Evolutionary conservation across 2,113 vertebrate species (phyloP).

Genomic region (Sylvia atricapilla): DNA sequence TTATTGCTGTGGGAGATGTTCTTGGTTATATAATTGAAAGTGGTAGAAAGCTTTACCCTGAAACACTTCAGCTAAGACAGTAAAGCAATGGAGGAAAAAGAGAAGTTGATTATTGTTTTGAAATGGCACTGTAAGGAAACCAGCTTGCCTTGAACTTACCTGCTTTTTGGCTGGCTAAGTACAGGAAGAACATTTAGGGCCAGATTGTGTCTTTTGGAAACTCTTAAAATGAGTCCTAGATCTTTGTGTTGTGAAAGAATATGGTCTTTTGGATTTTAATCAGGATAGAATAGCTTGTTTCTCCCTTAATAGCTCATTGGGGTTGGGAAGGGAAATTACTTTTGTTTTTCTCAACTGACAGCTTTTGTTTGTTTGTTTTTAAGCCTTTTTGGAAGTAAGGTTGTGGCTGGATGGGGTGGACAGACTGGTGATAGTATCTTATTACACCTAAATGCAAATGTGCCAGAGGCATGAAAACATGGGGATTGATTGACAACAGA

Average conservation of each 20-base stretch:
- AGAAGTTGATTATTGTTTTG: background rate
- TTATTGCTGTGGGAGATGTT: background rate
- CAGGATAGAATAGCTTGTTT: background rate
- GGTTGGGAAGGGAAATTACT: background rate
- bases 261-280: background rate
- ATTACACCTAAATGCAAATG: background rate
- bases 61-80: background rate
- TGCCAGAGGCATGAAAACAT: constrained; percentile 4
- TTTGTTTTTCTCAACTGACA: background rate
- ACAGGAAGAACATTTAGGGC: fast-evolving
- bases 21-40: background rate
- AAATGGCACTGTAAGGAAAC: background rate
- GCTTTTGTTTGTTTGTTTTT: background rate
- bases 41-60: background rate
- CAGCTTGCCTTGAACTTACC: background rate
- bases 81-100: background rate
- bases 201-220: background rate
- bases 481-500: background rate
- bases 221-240: background rate
- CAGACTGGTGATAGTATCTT: background rate
- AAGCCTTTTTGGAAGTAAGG: background rate
- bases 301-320: background rate
- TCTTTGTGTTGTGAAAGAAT: background rate
- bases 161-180: background rate
- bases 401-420: background rate